Conservation (phyloP, 1,140 invertebrate species). For the Aphis gossypii region DNA sequence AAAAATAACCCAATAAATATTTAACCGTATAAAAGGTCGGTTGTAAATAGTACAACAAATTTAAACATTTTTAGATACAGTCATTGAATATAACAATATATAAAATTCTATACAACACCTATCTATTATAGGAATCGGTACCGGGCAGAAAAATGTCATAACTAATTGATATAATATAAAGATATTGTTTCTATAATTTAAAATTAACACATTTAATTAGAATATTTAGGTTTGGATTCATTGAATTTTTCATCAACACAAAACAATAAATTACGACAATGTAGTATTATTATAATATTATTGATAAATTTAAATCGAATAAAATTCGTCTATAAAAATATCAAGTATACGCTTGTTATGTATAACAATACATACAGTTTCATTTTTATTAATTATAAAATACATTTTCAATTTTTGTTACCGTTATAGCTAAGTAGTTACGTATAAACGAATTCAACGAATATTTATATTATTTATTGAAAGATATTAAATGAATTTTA, state of each 20-base stretch:
- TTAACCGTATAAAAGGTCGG: too few relatives aligned
- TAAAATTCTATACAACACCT: too few relatives aligned
- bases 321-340: not conserved
- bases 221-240: not conserved
- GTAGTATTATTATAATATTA: not conserved
- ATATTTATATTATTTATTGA: too few relatives aligned
- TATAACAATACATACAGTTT: too few relatives aligned
- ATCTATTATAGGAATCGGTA: not conserved
- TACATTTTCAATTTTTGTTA: not conserved
- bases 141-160: not conserved
- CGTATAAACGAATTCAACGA: too few relatives aligned
- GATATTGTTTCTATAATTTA: not conserved
- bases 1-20: too few relatives aligned
- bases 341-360: not conserved
- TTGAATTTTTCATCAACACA: not conserved
- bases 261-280: not conserved
- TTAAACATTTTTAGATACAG: too few relatives aligned
- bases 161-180: too few relatives aligned
- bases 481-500: too few relatives aligned
- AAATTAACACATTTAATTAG: not conserved
- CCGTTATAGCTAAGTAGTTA: too few relatives aligned
- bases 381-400: not conserved
- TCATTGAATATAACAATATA: too few relatives aligned
- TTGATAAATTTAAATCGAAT: not conserved
- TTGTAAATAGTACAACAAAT: too few relatives aligned